Conservation (phyloP, 2,888 invertebrate genomes). For the Rhingia campestris region DNA sequence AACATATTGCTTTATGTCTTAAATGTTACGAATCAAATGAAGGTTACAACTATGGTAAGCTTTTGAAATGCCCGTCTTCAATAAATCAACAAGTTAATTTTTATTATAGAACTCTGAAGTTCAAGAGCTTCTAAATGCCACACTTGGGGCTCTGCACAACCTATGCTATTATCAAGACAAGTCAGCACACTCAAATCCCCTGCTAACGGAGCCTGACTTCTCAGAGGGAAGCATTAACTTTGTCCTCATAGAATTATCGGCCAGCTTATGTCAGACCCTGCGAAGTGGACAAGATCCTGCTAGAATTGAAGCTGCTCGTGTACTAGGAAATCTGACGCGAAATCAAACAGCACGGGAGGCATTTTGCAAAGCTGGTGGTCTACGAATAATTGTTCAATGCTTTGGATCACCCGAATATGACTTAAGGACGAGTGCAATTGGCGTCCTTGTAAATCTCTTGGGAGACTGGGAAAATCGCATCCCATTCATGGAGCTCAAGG, state of each 20-base stretch:
- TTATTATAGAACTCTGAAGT: constrained; percentile 82
- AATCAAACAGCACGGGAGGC: constrained; percentile 86
- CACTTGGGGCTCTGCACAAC: constrained; percentile 92
- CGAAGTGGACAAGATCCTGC: constrained; percentile 79
- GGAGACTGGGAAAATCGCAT: constrained; percentile 85
- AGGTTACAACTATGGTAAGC: constrained; percentile 75
- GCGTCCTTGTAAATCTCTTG: constrained; percentile 92
- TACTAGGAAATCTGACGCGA: constrained; percentile 92
- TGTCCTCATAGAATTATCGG: constrained; percentile 78
- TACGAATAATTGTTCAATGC: constrained; percentile 85
- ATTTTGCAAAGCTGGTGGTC: constrained; percentile 87
- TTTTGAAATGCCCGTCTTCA: background rate
- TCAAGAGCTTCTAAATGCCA: constrained; percentile 90
- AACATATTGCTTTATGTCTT: constrained; percentile 82
- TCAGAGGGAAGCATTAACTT: constrained; percentile 79
- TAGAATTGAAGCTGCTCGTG: constrained; percentile 88
- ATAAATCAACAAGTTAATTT: background rate
- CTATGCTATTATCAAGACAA: constrained; percentile 88
- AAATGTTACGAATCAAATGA: constrained; percentile 69
- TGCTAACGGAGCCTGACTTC: constrained; percentile 78
- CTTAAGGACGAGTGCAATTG: constrained; percentile 90
- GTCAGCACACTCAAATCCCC: constrained; percentile 61
- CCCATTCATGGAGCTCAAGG: constrained; percentile 84
- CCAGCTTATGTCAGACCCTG: constrained; percentile 78
- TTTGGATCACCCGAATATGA: constrained; percentile 86